Evolutionary conservation across 1,140 invertebrate species (phyloP), one percentile per base, ranked within the genome.

Genomic region (Steinernema feltiae): DNA sequence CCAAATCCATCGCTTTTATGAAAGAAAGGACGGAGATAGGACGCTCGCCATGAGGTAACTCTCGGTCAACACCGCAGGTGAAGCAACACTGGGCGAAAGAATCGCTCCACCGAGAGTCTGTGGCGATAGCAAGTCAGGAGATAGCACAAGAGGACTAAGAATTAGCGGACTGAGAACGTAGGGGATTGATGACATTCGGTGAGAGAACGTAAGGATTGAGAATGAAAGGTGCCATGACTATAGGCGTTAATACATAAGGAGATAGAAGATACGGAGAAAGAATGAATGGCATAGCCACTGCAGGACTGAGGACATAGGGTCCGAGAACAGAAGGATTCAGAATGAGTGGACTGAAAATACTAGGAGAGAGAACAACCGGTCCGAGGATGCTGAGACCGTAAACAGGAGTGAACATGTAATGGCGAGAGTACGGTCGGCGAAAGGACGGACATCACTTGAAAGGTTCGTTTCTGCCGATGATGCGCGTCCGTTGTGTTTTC

Each of bases 101-200:
- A 77, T 78, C 24, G 48, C 70, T 24, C 76, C 74, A 29, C 78
- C 75, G 12, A 80, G 41, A 30, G 79, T 63, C 69, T 73, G 72
- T 1, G 76, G 71, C 15, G 73, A 81, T n/a, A 80, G 48, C 31
- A 79, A 63, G 31, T 78, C 71, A 1, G 74, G 78, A 71, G 70
- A 75, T 32, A 77, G 46, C 27, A 82, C 81, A 1, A 81, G 46
- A 18, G 81, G 81, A n/a, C 72, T 78, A 17, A 82, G 75, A 72
- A 82, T 79, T 29, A 82, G 46, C 0, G 81, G 81, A 32, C 71
- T 74, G 30, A 82, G 35, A 2, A 83, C 78, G 48, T 83, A 83
- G 18, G 83, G n/a, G 83, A 53, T 84, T 85, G 21, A 84, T 48
- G n/a, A 84, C 76, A 69, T 85, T 84, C n/a, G 83, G 83, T 21